Evolutionary conservation across 2,888 invertebrate species (phyloP), one percentile per base, ranked within the genome.

Genomic region (Melieria omissa): DNA sequence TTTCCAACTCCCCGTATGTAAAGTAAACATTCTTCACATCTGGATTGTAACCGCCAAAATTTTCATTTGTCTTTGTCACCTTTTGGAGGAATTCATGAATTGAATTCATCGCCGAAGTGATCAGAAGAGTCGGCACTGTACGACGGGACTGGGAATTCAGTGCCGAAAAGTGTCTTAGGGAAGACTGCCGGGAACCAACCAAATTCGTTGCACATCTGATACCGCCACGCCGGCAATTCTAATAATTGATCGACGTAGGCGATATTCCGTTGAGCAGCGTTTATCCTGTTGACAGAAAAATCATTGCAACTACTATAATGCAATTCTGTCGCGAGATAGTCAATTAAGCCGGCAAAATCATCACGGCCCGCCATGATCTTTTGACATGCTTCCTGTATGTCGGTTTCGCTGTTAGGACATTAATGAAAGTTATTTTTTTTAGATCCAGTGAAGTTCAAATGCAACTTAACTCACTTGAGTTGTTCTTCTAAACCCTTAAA

Each of bases 181-280:
- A 88, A 90, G 0, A 94, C 92, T 3, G 93, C 92, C 87, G 95
- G 95, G 86, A 90, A 95, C 89, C 92, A 95, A 66, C 95, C 96
- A 85, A 91, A 95, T 87, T 96, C 95, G 66, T 91, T 92, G 85
- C 96, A 96, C 0, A 94, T 94, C 86, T 96, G 95, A 84, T 93
- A 95, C 0, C 89, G 89, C 95, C 95, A 95, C 73, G 92, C 90
- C 0, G 94, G 90, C 80, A 81, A 84, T 85, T 69, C 10, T n/a
- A n/a, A n/a, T 29, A 29, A 29, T 29, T 3, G 3, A 29, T 29
- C 16, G 29, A 3, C 29, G 29, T 29, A 29, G 29, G 2, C 3
- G 9, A 10, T 49, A 49, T 10, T 10, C 49, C 2, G 49, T 49
- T 49, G 49, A 49, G 8, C 0, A 10, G 49, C 49, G 3, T 10